Base-by-base conservation (phyloP, 1,140 invertebrate species). In the Penaeus japonicus region DNA sequence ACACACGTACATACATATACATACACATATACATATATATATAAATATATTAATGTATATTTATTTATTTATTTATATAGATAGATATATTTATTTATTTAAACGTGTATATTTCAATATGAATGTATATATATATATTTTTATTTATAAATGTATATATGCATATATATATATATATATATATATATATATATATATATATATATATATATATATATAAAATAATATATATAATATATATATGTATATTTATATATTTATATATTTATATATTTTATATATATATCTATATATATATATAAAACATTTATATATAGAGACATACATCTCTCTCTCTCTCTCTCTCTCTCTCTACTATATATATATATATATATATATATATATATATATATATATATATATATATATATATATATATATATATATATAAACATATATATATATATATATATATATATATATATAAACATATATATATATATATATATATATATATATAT, bases 211-310 rank as follows among this genome's bases (percentile, higher is more conserved):
- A 65, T 65, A 65, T 65, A 65, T 65, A 65, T 65, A 65, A 4
- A 17, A 17, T 17, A 65, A 4, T 3, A 65, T 65, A 17, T 65
- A 17, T 17, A 17, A 65, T 65, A 65, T 65, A 65, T 65, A 65
- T 65, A 65, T 65, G 27, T 65, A 65, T 65, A 65, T 65, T n/a
- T 65, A 65, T 65, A 65, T 65, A 65, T 65, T n/a, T 65, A 65
- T 65, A 65, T 65, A 65, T 3, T n/a, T 65, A 65, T 65, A 65
- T 4, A 65, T 5, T 65, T n/a, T 4, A 65, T 65, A 65, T 65
- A 65, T 17, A 65, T 65, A 65, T 65, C 22, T 65, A 65, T 65
- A 65, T 65, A 65, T 65, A 65, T 65, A 65, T 65, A 65, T 65
- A 65, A n/a, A n/a, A n/a, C n/a, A n/a, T n/a, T n/a, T n/a, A n/a